These are phyloP conservation scores for Masnerella sp. DNA, from an alignment of 2,888 invertebrate species.

Conservation along the genomic window DNA sequence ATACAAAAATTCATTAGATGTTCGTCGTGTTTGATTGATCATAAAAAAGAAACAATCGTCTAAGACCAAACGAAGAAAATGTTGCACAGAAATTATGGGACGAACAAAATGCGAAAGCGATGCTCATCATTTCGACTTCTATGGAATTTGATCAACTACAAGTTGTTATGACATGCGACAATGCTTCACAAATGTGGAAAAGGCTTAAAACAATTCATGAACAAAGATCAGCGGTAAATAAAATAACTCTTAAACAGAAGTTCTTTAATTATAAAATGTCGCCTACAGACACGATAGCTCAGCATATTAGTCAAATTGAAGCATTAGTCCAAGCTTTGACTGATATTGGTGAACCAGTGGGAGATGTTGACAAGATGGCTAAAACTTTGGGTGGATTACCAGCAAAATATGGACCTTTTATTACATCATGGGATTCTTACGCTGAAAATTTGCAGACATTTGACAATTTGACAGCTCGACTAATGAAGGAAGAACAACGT, in stretches of 20 bases:
- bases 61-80: background rate
- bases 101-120: conserved; percentile 52
- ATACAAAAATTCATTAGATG: no score
- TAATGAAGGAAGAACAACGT: background rate
- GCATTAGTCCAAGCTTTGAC: conserved; percentile 35
- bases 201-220: conserved; percentile 8
- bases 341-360: conserved; percentile 23
- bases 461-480: background rate
- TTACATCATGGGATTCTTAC: no score
- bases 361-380: conserved; percentile 44
- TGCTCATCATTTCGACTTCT: conserved; percentile 49
- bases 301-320: conserved; percentile 54
- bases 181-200: background rate
- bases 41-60: background rate
- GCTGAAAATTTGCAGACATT: no score
- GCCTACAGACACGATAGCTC: conserved; percentile 30
- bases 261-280: conserved; percentile 3
- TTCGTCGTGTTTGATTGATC: background rate
- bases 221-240: conserved; percentile 16
- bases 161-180: conserved; percentile 31
- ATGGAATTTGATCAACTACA: conserved; percentile 59
- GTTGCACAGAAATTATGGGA: conserved; percentile 30
- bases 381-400: conserved; percentile 32
- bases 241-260: no score
- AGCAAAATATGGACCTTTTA: conserved; percentile 22